Percentiles rank a stretch among this genome's conserved stretches.
These are phyloP conservation scores for Diaperis boleti DNA, from an alignment of 2,888 invertebrate genomes.

Conservation along the genomic window DNA sequence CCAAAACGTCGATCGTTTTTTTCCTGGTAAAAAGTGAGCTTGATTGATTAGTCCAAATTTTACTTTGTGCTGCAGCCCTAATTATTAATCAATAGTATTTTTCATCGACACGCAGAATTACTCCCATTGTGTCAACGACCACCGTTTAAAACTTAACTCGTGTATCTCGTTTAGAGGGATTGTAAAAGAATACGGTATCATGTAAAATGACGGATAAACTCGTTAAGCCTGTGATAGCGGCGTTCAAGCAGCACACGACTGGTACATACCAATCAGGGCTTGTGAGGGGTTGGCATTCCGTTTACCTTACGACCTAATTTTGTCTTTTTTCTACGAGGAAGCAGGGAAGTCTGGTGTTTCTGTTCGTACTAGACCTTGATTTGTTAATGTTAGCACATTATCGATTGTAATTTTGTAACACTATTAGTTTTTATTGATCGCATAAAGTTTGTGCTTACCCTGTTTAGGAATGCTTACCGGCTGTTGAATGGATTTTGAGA, in stretches of 20 bases:
- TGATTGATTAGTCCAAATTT: too few relatives aligned
- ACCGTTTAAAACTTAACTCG: background rate
- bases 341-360: background rate
- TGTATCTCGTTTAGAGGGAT: constrained; percentile 24
- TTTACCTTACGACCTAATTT: constrained; percentile 16
- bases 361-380: too few relatives aligned
- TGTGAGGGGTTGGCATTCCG: constrained; percentile 9
- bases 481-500: too few relatives aligned
- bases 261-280: constrained; percentile 26
- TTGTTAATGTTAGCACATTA: too few relatives aligned
- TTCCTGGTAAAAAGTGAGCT: background rate
- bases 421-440: too few relatives aligned
- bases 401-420: too few relatives aligned
- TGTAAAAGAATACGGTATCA: constrained; percentile 16
- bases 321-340: background rate
- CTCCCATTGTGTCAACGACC: background rate
- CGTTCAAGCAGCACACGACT: constrained; percentile 15
- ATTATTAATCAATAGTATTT: too few relatives aligned
- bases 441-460: too few relatives aligned
- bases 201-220: constrained; percentile 29
- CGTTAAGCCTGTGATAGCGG: constrained; percentile 23
- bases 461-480: too few relatives aligned
- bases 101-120: background rate
- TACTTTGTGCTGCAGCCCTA: too few relatives aligned
- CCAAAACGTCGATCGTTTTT: background rate